Evolutionary conservation across 2,797 vertebrate species (phyloP), one percentile per base, ranked within the genome.

Genomic region (Sebastes hubbsi): DNA sequence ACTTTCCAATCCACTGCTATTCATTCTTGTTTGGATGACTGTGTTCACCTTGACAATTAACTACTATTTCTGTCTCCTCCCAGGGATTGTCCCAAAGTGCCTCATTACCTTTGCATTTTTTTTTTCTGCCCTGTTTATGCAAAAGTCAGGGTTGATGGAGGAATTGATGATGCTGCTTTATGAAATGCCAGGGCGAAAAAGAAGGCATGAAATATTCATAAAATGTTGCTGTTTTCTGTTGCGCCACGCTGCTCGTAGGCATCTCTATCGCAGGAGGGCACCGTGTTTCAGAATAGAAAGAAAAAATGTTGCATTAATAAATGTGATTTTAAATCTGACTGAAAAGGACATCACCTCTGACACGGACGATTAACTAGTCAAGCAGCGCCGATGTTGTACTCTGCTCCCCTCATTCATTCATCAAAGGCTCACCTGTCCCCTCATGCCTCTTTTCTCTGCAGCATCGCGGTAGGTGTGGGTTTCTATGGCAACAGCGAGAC

Each of bases 401-500:
- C 64, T 63, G 73, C 63, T 79, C 36, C 34, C 34, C 58, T 78
- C 78, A 83, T 87, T 85, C 76, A 74, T 69, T 77, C 56, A 80
- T 63, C 75, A 75, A 72, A 84, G 18, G 11, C 85, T 90, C 20
- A 91, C 84, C 83, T 90, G 75, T 67, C 42, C 76, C 52, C 54
- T 49, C 56, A 9, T 72, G 5, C 56, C 29, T 81, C 54, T 12
- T 86, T 13, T 86, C 78, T 86, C 79, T 46, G 59, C 88, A 99
- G 98, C 12, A 89, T 95, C 6, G 97, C 98, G 0, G 96, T 99
- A 14, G 98, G 98, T 12, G 82, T 98, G 34, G 98, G 98, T 94
- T 99, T 99, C 94, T 99, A 99, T 8, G 98, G 98, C 83, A 99
- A 99, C 96, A 99, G 98, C 0, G 98, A 99, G 95, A 97, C 97